Evolutionary conservation across 2,113 vertebrate species (phyloP), one percentile per base, ranked within the genome.

Genomic region (Hippocampus barbouri): DNA sequence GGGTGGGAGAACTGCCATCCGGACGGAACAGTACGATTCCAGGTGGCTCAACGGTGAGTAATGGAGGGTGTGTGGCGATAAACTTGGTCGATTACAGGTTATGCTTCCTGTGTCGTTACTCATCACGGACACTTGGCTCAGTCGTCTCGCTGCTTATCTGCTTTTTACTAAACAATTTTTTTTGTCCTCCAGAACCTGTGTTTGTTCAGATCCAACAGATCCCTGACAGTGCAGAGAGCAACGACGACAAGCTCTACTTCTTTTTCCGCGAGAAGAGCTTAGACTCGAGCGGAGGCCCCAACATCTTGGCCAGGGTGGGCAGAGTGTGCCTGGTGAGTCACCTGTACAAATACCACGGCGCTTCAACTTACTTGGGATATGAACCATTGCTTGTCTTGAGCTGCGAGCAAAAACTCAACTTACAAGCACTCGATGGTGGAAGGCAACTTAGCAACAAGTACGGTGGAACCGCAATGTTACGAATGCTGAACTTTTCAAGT

Each of bases 161-260:
- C 30, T 30, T 30, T 60, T 34, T 10, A 45, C 14, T 3, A 14
- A 45, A 38, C 34, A 38, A 6, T 59, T 30, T 73, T 61, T 82
- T 83, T 80, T 79, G 68, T 78, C 83, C 74, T 53, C 69, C 66
- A 94, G 94, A 94, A 69, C 94, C 94, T 0, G 91, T 94, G 83
- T 95, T 95, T 88, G 85, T 94, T 81, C 89, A 92, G 80, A 92
- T 94, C 69, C 92, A 92, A 74, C 88, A 93, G 88, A 94, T 94
- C 79, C 93, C 93, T 23, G 94, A 95, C 85, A 94, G 92, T 56
- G 90, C 91, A 23, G 92, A 94, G 83, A 91, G 85, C 78, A 94
- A 93, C n/a, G 94, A 95, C 2, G 93, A 94, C 85, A 95, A 95
- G 72, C 91, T 94, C 10, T 95, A 95, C 80, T 93, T 95, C 85